phyloP scores from a whole-genome alignment of 2,113 vertebrate genomes.

The Nannospalax galili region DNA sequence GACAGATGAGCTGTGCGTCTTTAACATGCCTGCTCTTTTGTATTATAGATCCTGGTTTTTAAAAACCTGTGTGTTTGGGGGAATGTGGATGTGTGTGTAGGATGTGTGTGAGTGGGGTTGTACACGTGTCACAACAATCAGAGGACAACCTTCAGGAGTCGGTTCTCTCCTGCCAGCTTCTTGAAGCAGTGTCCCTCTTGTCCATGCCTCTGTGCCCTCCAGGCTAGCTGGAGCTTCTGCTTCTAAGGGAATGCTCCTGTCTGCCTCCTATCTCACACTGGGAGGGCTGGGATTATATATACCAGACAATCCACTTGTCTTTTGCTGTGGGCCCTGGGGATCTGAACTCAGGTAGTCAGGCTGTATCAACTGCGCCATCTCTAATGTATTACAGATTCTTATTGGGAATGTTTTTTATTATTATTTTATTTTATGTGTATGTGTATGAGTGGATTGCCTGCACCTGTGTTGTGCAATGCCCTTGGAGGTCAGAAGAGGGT shows the following conservation, averaged over 20 bases:
- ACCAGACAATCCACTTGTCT: not conserved
- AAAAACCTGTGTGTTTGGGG: not conserved
- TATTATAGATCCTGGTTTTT: not conserved
- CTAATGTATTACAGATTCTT: no score
- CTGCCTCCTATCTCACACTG: accelerated
- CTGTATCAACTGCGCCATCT: no score
- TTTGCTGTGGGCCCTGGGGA: not conserved
- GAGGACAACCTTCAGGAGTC: not conserved
- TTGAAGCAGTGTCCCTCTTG: not conserved
- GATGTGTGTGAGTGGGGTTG: no score
- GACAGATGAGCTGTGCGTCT: not conserved
- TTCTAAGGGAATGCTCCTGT: not conserved
- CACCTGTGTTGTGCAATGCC: no score
- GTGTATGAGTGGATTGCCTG: no score
- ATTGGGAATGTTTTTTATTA: no score
- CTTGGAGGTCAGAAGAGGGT: no score
- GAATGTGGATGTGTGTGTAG: not conserved
- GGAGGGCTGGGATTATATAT: not conserved
- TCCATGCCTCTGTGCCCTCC: no score
- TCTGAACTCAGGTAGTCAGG: not conserved
- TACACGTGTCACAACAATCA: not conserved
- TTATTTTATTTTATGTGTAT: no score
- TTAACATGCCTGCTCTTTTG: not conserved
- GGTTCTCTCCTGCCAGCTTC: not conserved
- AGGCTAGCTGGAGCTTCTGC: not conserved